Percentiles rank a stretch among this genome's conserved stretches.
These are phyloP conservation scores for Stenopsyche tienmushanensis DNA, from an alignment of 1,140 invertebrate genomes.

Conservation along the genomic window DNA sequence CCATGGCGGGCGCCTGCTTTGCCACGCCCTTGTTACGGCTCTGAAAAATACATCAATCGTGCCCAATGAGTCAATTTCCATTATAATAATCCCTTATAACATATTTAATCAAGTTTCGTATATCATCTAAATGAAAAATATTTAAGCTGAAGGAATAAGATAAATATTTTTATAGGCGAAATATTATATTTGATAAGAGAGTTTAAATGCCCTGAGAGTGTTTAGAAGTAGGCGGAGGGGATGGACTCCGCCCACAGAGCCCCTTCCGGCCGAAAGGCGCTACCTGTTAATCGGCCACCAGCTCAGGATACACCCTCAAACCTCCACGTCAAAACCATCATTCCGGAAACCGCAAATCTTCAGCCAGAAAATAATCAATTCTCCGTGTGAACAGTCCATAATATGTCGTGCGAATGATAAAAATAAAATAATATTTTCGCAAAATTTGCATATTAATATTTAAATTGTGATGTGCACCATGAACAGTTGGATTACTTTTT, in stretches of 20 bases:
- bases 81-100: too few species aligned
- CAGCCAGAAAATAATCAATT: background rate
- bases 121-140: too few species aligned
- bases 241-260: slow-evolving; percentile 3
- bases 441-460: too few species aligned
- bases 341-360: background rate
- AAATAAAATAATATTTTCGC: too few species aligned
- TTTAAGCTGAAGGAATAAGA: too few species aligned
- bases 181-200: background rate
- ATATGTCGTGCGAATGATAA: background rate
- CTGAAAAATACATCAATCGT: too few species aligned
- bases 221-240: slow-evolving; percentile 1
- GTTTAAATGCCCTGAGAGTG: background rate
- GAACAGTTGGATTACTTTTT: background rate
- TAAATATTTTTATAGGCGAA: too few species aligned
- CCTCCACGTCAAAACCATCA: background rate
- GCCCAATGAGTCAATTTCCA: too few species aligned
- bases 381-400: background rate
- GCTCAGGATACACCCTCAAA: slow-evolving; percentile 20
- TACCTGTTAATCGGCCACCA: slow-evolving; percentile 25
- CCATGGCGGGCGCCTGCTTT: too few species aligned
- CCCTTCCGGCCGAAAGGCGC: slow-evolving; percentile 4
- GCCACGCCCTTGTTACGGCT: too few species aligned
- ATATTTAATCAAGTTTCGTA: too few species aligned
- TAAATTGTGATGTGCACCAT: background rate